phyloP scores from a whole-genome alignment of 2,113 vertebrate genomes.

The Macquaria australasica region DNA sequence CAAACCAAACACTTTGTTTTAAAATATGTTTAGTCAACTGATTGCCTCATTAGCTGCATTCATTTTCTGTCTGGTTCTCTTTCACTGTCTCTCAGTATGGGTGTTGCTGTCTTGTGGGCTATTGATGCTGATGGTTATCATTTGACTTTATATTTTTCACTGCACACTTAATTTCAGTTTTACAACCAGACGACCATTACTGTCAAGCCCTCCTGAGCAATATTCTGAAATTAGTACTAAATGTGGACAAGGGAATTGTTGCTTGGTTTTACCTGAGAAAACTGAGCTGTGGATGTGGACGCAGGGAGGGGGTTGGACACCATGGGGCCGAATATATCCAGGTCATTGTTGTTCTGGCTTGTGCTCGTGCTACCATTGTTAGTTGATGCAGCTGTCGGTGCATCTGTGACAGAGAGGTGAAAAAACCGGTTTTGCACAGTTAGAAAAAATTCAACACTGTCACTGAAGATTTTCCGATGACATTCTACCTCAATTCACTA shows the following conservation, averaged over 20 bases:
- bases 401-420: slow-evolving; percentile 88
- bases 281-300: slow-evolving; percentile 79
- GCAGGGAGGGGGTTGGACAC: slow-evolving; percentile 96
- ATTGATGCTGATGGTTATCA: slow-evolving; percentile 36
- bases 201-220: neutral
- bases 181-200: slow-evolving; percentile 3
- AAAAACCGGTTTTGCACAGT: slow-evolving; percentile 53
- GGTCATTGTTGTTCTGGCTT: slow-evolving; percentile 90
- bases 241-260: neutral
- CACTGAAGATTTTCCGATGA: neutral
- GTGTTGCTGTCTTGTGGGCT: slow-evolving; percentile 29
- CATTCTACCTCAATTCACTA: neutral
- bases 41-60: slow-evolving; percentile 23
- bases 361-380: slow-evolving; percentile 86
- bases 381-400: slow-evolving; percentile 85
- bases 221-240: neutral
- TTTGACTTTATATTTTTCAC: slow-evolving; percentile 39
- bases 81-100: neutral
- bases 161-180: slow-evolving; percentile 40
- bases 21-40: neutral
- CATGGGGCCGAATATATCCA: slow-evolving; percentile 99
- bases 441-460: neutral
- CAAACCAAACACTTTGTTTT: no score
- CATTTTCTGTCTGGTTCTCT: slow-evolving; percentile 22
- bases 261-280: slow-evolving; percentile 78